Evolutionary conservation across 2,797 vertebrate genomes (phyloP).

Genomic region (Capromys pilorides): DNA sequence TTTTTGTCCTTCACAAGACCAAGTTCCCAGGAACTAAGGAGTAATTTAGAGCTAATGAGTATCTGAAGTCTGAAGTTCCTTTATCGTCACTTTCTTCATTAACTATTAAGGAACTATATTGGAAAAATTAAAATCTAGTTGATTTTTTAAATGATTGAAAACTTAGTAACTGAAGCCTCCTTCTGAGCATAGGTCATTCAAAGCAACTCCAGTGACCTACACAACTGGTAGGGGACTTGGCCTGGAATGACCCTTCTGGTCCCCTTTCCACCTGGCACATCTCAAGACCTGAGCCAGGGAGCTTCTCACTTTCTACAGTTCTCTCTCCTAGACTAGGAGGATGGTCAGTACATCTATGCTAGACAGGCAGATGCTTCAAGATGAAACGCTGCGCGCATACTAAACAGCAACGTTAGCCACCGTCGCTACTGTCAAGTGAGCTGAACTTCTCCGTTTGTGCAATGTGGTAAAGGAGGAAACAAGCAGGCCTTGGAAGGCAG

Average conservation of each 20-base stretch:
- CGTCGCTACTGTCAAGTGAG: not conserved
- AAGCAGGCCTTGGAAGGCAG: not conserved
- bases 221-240: not conserved
- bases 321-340: not conserved
- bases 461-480: conserved; percentile 1
- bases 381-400: not conserved
- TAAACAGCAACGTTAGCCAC: not conserved
- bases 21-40: conserved; percentile 42
- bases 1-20: conserved; percentile 41
- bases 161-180: not conserved
- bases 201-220: not conserved
- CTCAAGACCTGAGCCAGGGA: not conserved
- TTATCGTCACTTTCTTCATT: not conserved
- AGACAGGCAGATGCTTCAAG: not conserved
- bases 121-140: conserved; percentile 39
- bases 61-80: not conserved
- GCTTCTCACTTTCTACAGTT: not conserved
- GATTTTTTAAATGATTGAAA: conserved; percentile 6
- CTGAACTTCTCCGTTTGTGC: not conserved
- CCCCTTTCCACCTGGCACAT: not conserved
- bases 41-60: not conserved
- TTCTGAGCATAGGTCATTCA: conserved; percentile 34
- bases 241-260: not conserved
- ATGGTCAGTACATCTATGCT: not conserved
- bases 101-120: conserved; percentile 11